A percentile compares a stretch with the other conserved stretches of the same genome.
These are phyloP conservation scores for Caenorhabditis briggsae DNA, from an alignment of 1,140 invertebrate genomes.

Conservation along the genomic window DNA sequence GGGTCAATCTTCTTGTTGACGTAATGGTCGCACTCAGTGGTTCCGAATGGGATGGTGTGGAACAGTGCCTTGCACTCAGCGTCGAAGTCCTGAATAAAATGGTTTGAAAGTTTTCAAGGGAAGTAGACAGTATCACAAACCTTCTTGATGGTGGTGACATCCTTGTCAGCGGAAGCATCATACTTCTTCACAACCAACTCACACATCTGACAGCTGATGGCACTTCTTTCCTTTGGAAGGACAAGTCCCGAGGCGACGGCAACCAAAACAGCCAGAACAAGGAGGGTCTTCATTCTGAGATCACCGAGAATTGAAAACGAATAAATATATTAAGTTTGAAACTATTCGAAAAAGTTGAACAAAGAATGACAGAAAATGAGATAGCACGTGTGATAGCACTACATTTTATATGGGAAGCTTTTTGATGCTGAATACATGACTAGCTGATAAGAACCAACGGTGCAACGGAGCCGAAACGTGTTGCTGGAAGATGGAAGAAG, in stretches of 20 bases:
- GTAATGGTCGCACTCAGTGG: conserved; percentile 38
- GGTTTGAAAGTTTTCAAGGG: too few relatives aligned
- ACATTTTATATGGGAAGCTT: conserved; percentile 16
- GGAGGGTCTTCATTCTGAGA: conserved; percentile 50
- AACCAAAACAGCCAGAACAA: conserved; percentile 38
- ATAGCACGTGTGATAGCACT: conserved; percentile 35
- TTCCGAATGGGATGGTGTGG: conserved; percentile 41
- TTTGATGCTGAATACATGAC: background rate
- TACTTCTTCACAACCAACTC: conserved; percentile 44
- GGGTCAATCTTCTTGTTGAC: conserved; percentile 50
- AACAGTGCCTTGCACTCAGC: conserved; percentile 46
- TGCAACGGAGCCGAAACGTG: background rate
- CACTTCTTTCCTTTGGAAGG: conserved; percentile 18
- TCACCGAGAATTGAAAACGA: background rate
- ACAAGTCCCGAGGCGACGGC: conserved; percentile 9
- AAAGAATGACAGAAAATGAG: background rate
- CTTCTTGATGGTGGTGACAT: conserved; percentile 39
- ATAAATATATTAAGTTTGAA: background rate
- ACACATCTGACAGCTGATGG: conserved; percentile 32
- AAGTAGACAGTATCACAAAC: background rate
- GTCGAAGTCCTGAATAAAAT: conserved; percentile 15
- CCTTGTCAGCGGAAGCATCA: conserved; percentile 18
- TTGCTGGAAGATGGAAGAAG: background rate
- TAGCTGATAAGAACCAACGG: conserved; percentile 19
- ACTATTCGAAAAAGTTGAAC: background rate